Conservation (phyloP, 2,113 vertebrate species). For the Mandrillus leucophaeus region DNA sequence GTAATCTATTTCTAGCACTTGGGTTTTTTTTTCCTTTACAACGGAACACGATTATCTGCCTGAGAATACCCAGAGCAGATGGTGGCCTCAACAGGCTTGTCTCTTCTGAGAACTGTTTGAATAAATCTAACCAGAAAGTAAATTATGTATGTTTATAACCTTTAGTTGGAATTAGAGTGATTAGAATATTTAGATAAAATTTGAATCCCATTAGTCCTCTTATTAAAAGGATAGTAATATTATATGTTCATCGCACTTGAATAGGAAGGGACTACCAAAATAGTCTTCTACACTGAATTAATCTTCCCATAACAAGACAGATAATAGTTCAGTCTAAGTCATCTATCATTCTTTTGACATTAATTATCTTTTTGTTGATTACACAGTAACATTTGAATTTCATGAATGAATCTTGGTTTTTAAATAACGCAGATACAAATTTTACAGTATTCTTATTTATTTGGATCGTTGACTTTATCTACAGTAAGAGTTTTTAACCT, state of each 20-base stretch:
- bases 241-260: background rate
- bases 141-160: conserved; percentile 49
- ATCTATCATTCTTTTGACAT: background rate
- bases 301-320: background rate
- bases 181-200: conserved; percentile 54
- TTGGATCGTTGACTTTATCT: background rate
- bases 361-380: background rate
- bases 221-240: background rate
- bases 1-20: background rate
- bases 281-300: background rate
- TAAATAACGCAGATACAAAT: background rate
- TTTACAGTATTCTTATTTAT: background rate
- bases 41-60: background rate
- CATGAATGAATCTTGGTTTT: background rate
- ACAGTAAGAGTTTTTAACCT: background rate
- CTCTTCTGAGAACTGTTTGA: conserved; percentile 48
- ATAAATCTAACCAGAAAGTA: conserved; percentile 51
- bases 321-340: background rate
- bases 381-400: conserved; percentile 1
- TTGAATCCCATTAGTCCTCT: conserved; percentile 48
- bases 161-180: conserved; percentile 36
- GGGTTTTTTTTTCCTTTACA: background rate
- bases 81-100: background rate
- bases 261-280: background rate
- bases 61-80: conserved; percentile 27